A percentile compares a stretch with the other conserved stretches of the same genome.
Conservation (phyloP, 2,888 invertebrate genomes). For the Chalcosyrphus nemorum region DNA sequence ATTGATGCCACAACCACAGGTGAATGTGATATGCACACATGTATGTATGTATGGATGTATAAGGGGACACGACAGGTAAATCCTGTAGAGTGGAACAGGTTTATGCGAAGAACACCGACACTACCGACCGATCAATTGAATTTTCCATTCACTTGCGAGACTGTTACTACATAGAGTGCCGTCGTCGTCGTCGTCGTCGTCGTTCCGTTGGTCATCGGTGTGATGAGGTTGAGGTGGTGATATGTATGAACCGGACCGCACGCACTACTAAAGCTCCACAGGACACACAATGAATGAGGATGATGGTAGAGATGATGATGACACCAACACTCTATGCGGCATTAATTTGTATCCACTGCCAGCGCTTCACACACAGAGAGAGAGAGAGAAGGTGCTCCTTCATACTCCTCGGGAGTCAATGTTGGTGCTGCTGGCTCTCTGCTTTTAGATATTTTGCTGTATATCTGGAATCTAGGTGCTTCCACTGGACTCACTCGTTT, state of each 20-base stretch:
- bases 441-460: conserved; percentile 47
- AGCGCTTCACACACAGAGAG: conserved; percentile 29
- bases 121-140: conserved; percentile 68
- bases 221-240: conserved; percentile 26
- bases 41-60: conserved; percentile 57
- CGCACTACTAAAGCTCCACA: conserved; percentile 70
- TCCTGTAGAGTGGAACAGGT: conserved; percentile 72
- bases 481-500: conserved; percentile 67
- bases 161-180: conserved; percentile 30
- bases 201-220: conserved; percentile 3
- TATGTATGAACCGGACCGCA: conserved; percentile 65
- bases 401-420: neutral
- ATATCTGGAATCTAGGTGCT: conserved; percentile 70
- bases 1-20: conserved; percentile 55
- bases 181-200: conserved; percentile 8
- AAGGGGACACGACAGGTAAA: conserved; percentile 66
- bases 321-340: conserved; percentile 70
- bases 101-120: conserved; percentile 56
- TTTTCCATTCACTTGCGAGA: conserved; percentile 64
- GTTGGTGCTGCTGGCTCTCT: conserved; percentile 20
- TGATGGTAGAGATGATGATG: conserved; percentile 67
- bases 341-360: conserved; percentile 69
- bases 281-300: conserved; percentile 73
- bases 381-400: conserved; percentile 39
- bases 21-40: conserved; percentile 36